phyloP scores from a whole-genome alignment of 2,797 vertebrate genomes.

The Anas capensis region DNA sequence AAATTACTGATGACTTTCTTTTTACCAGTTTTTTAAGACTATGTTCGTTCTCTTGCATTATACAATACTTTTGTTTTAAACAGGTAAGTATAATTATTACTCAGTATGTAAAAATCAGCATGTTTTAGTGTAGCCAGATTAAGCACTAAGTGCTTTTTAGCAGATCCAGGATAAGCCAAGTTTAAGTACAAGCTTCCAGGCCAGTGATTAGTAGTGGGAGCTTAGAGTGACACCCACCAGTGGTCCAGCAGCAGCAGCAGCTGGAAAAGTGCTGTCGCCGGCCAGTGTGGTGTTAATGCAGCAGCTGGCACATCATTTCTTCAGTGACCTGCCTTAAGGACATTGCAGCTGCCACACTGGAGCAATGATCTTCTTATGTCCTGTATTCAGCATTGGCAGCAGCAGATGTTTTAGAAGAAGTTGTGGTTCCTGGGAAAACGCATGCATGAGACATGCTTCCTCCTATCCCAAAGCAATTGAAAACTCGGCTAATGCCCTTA shows the following conservation, averaged over 20 bases:
- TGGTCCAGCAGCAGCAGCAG: background rate
- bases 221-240: no score
- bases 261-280: background rate
- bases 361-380: background rate
- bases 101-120: background rate
- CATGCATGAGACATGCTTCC: background rate
- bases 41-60: background rate
- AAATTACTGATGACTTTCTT: background rate
- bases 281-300: background rate
- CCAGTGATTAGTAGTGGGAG: background rate
- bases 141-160: background rate
- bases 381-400: background rate
- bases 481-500: background rate
- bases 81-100: background rate
- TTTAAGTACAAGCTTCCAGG: background rate
- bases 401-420: background rate
- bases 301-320: background rate
- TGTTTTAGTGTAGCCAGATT: background rate
- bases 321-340: background rate
- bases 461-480: background rate
- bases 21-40: background rate
- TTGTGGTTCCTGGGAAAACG: background rate
- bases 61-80: background rate
- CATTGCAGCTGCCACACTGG: background rate
- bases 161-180: background rate